These are phyloP conservation scores for Heliconius melpomene DNA, from an alignment of 1,140 invertebrate genomes.

Conservation along the genomic window DNA sequence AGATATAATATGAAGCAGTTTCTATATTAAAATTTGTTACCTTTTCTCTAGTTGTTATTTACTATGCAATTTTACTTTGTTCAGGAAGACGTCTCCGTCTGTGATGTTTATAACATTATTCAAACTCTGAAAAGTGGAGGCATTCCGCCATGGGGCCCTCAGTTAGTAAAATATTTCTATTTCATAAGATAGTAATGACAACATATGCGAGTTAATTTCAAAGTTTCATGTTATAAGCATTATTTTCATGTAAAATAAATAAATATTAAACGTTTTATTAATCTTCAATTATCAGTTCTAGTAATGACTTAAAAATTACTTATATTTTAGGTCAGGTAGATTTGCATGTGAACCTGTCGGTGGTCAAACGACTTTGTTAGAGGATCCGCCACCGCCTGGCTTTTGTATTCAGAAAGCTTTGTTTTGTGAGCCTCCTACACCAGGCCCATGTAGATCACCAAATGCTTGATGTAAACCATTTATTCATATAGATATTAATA, in stretches of 20 bases:
- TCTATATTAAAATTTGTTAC: neutral
- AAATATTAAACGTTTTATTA: too few relatives aligned
- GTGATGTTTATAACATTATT: constrained; percentile 64
- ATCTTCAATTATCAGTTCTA: too few relatives aligned
- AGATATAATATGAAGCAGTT: neutral
- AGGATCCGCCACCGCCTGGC: constrained; percentile 52
- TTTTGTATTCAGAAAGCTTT: constrained; percentile 50
- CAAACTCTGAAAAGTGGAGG: constrained; percentile 53
- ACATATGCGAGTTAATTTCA: neutral
- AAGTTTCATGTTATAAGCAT: neutral
- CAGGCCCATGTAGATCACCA: neutral
- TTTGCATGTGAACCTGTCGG: constrained; percentile 56
- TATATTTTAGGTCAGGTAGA: constrained; percentile 54
- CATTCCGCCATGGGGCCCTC: constrained; percentile 66
- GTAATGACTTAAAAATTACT: neutral
- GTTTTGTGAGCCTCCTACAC: neutral
- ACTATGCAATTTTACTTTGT: constrained; percentile 28
- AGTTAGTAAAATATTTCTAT: constrained; percentile 51
- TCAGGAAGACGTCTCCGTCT: constrained; percentile 65
- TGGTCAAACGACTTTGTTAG: constrained; percentile 46
- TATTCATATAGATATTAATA: neutral
- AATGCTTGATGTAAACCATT: neutral
- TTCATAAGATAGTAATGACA: neutral
- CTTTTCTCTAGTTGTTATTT: neutral
- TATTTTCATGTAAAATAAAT: too few relatives aligned